Evolutionary conservation across 2,113 vertebrate species (phyloP).

Genomic region (Hippocampus barbouri): DNA sequence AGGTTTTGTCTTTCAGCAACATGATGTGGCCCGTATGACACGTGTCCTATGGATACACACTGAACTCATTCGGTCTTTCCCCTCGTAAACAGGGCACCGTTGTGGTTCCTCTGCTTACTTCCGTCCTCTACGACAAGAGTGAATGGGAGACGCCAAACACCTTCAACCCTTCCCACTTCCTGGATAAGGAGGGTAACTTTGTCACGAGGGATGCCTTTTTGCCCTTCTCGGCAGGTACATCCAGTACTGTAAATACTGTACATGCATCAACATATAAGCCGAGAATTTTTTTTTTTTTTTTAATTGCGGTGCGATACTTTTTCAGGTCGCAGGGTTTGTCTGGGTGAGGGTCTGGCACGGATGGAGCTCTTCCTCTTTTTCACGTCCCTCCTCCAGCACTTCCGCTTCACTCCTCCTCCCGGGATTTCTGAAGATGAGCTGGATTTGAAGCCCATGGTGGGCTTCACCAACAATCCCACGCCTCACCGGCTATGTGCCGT

Average conservation of each 20-base stretch:
- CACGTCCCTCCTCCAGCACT: slow-evolving; percentile 70
- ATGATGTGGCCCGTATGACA: no score
- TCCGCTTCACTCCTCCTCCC: slow-evolving; percentile 66
- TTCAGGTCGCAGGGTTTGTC: slow-evolving; percentile 69
- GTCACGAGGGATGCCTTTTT: slow-evolving; percentile 64
- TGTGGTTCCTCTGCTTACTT: slow-evolving; percentile 61
- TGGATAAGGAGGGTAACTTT: slow-evolving; percentile 62
- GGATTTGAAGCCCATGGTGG: slow-evolving; percentile 62
- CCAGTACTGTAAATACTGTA: neutral
- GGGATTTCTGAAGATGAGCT: slow-evolving; percentile 67
- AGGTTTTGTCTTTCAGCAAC: no score
- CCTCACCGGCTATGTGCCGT: slow-evolving; percentile 58
- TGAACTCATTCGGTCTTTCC: neutral
- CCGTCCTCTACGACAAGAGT: slow-evolving; percentile 64
- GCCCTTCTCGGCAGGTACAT: slow-evolving; percentile 71
- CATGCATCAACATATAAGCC: no score
- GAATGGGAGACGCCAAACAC: slow-evolving; percentile 64
- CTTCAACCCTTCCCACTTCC: slow-evolving; percentile 69
- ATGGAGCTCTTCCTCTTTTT: slow-evolving; percentile 79
- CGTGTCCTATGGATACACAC: no score
- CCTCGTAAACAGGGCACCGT: slow-evolving; percentile 52
- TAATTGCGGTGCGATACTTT: no score
- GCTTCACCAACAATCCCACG: slow-evolving; percentile 44
- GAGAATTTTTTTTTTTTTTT: no score
- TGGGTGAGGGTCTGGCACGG: slow-evolving; percentile 73